A percentile compares a stretch with the other conserved stretches of the same genome.
Conservation (phyloP, 2,797 vertebrate genomes). For the Macrochelys suwanniensis region DNA sequence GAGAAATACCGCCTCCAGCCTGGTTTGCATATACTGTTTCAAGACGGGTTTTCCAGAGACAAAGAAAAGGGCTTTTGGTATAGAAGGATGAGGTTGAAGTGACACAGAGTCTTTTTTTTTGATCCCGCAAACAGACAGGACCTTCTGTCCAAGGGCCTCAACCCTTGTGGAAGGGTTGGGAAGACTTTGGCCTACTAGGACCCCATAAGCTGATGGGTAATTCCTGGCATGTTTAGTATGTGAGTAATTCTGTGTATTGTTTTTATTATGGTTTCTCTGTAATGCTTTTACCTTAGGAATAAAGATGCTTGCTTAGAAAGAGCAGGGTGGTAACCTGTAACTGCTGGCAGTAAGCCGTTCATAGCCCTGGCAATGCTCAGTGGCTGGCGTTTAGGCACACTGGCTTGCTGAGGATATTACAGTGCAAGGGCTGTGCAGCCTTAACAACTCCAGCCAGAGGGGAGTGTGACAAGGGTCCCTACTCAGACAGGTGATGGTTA, state of each 20-base stretch:
- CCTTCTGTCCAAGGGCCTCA: not conserved
- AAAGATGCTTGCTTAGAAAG: not conserved
- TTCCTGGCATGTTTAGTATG: not conserved
- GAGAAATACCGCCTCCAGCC: not conserved
- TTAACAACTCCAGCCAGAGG: not conserved
- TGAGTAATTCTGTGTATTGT: not conserved
- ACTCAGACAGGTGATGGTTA: not conserved
- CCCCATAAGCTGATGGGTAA: not conserved
- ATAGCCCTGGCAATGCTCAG: not conserved
- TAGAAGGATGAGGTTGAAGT: not conserved
- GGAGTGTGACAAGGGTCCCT: not conserved
- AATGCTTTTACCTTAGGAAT: not conserved
- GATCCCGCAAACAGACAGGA: not conserved
- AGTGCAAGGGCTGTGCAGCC: not conserved
- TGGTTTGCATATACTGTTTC: not conserved
- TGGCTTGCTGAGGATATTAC: not conserved
- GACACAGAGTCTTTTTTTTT: not conserved
- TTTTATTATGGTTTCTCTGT: not conserved
- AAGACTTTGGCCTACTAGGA: not conserved
- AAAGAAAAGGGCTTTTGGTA: not conserved
- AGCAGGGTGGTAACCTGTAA: not conserved
- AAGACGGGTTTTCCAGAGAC: not conserved
- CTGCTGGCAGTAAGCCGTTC: not conserved
- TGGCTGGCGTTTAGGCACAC: not conserved
- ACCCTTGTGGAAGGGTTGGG: not conserved